Conservation (phyloP, 2,797 vertebrate genomes). For the Myotis myotis region DNA sequence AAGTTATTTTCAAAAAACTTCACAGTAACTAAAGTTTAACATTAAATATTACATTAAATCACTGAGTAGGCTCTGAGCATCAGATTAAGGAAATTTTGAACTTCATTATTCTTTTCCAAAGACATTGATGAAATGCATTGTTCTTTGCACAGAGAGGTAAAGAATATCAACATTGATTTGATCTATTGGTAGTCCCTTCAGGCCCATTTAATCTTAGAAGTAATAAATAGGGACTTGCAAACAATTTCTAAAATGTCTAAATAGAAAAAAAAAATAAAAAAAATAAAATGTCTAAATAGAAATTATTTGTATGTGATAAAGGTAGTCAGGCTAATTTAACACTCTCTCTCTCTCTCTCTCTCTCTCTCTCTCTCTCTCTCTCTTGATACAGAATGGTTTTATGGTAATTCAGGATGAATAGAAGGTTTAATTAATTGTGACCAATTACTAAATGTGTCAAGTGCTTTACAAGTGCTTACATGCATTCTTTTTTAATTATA, state of each 20-base stretch:
- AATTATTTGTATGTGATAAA: not conserved
- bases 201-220: not conserved
- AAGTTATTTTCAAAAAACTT: not conserved
- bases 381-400: not conserved
- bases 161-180: not conserved
- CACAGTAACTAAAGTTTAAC: conserved; percentile 3
- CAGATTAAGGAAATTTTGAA: not conserved
- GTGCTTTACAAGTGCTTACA: not conserved
- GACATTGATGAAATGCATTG: not conserved
- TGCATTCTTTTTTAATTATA: conserved; percentile 24
- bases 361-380: not conserved
- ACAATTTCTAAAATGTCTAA: not conserved
- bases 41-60: conserved; percentile 15
- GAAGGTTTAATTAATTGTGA: not conserved
- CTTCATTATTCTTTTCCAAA: conserved; percentile 18
- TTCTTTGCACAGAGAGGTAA: not conserved
- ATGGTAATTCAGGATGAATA: conserved; percentile 22
- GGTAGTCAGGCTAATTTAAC: not conserved
- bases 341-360: not conserved
- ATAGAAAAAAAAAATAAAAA: not conserved
- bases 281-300: not conserved
- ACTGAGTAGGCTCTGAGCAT: not conserved
- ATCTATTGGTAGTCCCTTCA: not conserved
- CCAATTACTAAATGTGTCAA: not conserved
- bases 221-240: not conserved